A percentile compares a stretch with the other conserved stretches of the same genome.
Evolutionary conservation across 2,113 vertebrate species (phyloP).

Genomic region (Athene noctua): DNA sequence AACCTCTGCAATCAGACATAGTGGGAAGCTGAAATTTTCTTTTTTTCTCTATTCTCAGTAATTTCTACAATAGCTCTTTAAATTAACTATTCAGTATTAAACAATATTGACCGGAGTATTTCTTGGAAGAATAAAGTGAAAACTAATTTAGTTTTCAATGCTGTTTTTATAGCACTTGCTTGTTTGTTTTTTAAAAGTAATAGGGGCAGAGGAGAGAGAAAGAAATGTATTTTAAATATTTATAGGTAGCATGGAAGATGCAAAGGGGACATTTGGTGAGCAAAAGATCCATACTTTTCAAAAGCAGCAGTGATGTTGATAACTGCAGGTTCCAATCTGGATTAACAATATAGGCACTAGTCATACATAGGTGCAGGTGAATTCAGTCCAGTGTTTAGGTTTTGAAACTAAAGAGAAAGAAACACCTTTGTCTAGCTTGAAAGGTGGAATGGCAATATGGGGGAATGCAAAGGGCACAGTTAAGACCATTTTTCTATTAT

Average conservation of each 20-base stretch:
- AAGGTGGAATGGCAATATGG: neutral
- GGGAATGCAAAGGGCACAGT: neutral
- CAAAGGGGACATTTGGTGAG: neutral
- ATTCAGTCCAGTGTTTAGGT: neutral
- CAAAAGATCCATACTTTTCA: slow-evolving; percentile 16
- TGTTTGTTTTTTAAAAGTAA: neutral
- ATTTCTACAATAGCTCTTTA: neutral
- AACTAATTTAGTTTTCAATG: neutral
- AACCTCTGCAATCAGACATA: neutral
- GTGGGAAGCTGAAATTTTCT: neutral
- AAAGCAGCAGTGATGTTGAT: slow-evolving; percentile 17
- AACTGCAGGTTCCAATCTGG: neutral
- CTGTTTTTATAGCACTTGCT: neutral
- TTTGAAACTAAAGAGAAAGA: neutral
- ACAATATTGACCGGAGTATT: neutral
- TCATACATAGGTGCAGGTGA: neutral
- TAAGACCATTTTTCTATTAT: neutral
- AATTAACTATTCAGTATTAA: neutral
- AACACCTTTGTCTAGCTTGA: slow-evolving; percentile 5
- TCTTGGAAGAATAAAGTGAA: neutral
- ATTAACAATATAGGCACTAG: neutral
- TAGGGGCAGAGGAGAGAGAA: neutral
- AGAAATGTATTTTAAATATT: neutral
- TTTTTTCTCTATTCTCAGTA: neutral
- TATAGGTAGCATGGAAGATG: neutral